phyloP scores from a whole-genome alignment of 2,113 vertebrate species.

The Petroica traversi region DNA sequence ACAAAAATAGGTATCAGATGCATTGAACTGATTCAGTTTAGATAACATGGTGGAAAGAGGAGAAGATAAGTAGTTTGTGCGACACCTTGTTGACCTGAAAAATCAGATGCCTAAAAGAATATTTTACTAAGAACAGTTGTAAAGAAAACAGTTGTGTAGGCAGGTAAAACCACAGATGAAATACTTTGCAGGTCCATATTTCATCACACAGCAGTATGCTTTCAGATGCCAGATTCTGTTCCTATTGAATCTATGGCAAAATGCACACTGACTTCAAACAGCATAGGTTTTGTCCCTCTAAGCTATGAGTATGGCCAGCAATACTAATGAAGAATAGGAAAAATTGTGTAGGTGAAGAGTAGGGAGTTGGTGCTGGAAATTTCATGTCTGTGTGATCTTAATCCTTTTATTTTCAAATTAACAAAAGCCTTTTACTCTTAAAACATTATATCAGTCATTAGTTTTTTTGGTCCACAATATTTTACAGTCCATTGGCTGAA shows the following conservation, averaged over 20 bases:
- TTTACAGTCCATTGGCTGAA: neutral
- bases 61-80: neutral
- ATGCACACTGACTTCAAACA: neutral
- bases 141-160: neutral
- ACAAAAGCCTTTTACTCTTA: neutral
- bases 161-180: constrained; percentile 17
- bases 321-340: neutral
- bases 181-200: neutral
- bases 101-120: constrained; percentile 6
- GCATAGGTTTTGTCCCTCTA: constrained; percentile 11
- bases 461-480: neutral
- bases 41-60: neutral
- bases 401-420: neutral
- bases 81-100: constrained; percentile 1
- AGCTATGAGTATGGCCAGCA: neutral
- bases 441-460: neutral
- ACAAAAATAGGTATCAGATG: neutral
- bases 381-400: neutral
- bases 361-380: neutral
- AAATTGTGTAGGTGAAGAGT: neutral
- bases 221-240: neutral
- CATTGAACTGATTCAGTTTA: neutral
- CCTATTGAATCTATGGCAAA: constrained; percentile 21
- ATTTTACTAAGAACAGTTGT: neutral
- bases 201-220: neutral